Percentiles rank a stretch among this genome's conserved stretches.
These are phyloP conservation scores for Hippolais icterina DNA, from an alignment of 2,113 vertebrate genomes.

Conservation along the genomic window DNA sequence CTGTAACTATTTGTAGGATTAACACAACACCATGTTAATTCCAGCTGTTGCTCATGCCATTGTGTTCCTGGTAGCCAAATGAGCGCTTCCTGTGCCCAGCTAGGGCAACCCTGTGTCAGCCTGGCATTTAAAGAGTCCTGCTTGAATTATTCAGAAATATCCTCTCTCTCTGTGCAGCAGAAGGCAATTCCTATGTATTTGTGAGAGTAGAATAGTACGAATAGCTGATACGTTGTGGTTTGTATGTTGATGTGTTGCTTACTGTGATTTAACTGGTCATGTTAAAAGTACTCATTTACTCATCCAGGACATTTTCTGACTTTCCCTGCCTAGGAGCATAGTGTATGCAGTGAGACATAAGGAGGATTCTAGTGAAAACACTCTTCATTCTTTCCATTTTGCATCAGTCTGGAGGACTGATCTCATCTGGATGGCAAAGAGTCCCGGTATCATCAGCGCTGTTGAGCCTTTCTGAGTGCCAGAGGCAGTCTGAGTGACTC, in stretches of 20 bases:
- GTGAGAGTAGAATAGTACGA: background rate
- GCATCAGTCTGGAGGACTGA: background rate
- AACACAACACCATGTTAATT: background rate
- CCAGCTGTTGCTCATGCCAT: background rate
- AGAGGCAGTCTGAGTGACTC: slow-evolving; percentile 4
- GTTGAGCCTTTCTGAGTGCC: background rate
- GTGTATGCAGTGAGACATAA: background rate
- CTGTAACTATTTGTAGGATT: background rate
- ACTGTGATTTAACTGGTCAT: background rate
- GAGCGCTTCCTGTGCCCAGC: background rate
- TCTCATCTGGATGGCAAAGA: slow-evolving; percentile 3
- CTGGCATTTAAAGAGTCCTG: background rate
- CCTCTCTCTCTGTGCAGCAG: background rate
- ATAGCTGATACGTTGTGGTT: rapidly evolving
- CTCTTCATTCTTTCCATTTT: background rate
- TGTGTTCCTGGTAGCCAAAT: background rate
- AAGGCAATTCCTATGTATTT: background rate
- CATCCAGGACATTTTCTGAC: background rate
- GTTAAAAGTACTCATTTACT: background rate
- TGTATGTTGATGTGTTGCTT: background rate
- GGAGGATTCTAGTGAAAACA: background rate
- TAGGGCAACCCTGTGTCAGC: background rate
- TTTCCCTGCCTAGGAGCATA: background rate
- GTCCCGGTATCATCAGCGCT: background rate
- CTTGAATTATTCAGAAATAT: background rate